Percentiles rank a stretch among this genome's conserved stretches.
These are phyloP conservation scores for Sapajus apella DNA, from an alignment of 2,113 vertebrate species.

Conservation along the genomic window DNA sequence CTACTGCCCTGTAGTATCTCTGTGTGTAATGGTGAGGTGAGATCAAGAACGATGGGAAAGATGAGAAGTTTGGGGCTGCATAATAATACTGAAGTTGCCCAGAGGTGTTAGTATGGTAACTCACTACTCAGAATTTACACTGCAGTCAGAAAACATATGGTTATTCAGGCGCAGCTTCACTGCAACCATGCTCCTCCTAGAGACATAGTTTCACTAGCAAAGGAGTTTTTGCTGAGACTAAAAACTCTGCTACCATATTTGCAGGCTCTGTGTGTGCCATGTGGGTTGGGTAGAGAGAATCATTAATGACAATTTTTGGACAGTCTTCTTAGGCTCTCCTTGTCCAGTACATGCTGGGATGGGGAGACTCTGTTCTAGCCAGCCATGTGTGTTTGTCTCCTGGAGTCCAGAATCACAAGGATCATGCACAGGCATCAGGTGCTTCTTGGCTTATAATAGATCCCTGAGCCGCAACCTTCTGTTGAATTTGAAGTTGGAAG, in stretches of 20 bases:
- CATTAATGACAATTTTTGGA: neutral
- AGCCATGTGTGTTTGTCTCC: neutral
- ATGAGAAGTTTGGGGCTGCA: no score
- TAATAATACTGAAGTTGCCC: no score
- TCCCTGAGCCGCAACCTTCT: neutral
- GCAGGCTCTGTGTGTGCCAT: neutral
- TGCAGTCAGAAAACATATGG: no score
- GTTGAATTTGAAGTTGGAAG: neutral
- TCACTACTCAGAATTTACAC: no score
- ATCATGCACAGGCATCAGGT: neutral
- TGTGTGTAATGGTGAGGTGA: no score
- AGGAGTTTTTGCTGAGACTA: neutral
- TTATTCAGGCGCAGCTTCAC: no score
- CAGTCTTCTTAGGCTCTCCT: neutral
- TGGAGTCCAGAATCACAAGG: neutral
- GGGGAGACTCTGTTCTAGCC: neutral
- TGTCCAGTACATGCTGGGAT: neutral
- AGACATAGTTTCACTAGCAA: neutral
- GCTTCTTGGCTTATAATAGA: neutral
- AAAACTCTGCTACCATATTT: neutral
- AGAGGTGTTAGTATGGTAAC: no score
- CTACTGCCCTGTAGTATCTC: no score
- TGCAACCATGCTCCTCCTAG: neutral
- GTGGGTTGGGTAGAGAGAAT: neutral
- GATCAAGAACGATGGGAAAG: no score